Percentiles rank a stretch among this genome's conserved stretches.
phyloP scores from a whole-genome alignment of 1,140 invertebrate genomes.

The Harpegnathos saltator region DNA sequence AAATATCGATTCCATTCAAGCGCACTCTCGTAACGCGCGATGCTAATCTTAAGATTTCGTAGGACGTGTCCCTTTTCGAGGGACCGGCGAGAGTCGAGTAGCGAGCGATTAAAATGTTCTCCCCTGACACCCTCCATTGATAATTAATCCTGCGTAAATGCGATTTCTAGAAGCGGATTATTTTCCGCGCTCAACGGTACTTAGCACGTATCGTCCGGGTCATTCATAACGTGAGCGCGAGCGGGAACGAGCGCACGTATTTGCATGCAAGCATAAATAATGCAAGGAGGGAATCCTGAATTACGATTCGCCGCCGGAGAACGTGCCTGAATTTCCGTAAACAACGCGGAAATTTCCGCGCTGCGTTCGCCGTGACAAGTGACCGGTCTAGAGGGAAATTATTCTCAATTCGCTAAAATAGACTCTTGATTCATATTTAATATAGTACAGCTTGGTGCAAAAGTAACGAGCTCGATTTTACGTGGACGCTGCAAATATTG shows the following conservation, averaged over 20 bases:
- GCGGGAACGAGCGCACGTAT: not conserved
- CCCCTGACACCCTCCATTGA: constrained; percentile 14
- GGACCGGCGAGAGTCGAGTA: not conserved
- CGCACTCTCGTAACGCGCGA: too few species aligned
- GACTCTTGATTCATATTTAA: constrained; percentile 27
- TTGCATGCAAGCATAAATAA: constrained; percentile 50
- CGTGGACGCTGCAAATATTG: too few species aligned
- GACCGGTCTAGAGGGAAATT: constrained; percentile 34
- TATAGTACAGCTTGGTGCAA: not conserved
- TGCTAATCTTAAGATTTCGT: not conserved
- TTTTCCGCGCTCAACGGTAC: constrained; percentile 51
- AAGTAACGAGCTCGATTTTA: not conserved
- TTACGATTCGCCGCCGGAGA: constrained; percentile 45
- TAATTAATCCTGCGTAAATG: constrained; percentile 55
- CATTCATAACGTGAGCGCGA: constrained; percentile 44
- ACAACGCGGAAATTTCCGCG: constrained; percentile 48
- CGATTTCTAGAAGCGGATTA: constrained; percentile 59
- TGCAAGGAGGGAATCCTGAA: constrained; percentile 55
- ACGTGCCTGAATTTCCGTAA: constrained; percentile 44
- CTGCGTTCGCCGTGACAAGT: constrained; percentile 13
- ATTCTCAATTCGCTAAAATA: constrained; percentile 38
- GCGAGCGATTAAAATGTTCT: constrained; percentile 36
- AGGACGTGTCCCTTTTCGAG: not conserved
- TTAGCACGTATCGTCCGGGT: constrained; percentile 52
- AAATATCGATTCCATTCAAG: not conserved